Evolutionary conservation across 2,113 vertebrate genomes (phyloP).

Genomic region (Eptatretus burgeri): DNA sequence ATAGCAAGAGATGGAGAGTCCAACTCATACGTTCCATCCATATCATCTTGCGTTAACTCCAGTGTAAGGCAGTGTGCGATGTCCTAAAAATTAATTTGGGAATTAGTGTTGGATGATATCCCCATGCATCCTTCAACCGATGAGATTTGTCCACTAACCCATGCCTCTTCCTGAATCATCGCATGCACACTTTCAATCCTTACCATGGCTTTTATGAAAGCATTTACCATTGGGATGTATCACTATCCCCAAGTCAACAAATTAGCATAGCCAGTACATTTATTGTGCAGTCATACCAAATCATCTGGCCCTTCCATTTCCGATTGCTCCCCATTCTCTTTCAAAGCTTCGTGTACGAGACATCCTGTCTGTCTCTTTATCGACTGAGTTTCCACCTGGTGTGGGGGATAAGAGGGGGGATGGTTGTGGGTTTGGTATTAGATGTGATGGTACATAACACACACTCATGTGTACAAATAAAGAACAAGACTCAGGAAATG

Average conservation of each 20-base stretch:
- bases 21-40: background rate
- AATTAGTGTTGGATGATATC: no score
- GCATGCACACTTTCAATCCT: no score
- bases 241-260: no score
- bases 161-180: no score
- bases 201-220: no score
- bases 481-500: no score
- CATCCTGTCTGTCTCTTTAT: background rate
- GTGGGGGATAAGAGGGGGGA: background rate
- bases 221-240: no score
- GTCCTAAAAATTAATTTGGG: background rate
- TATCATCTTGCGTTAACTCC: constrained; percentile 5
- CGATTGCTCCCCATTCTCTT: background rate
- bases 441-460: background rate
- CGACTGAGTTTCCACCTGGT: background rate
- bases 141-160: no score
- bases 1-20: no score
- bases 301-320: constrained; percentile 3
- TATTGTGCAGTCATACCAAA: background rate
- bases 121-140: no score
- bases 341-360: background rate
- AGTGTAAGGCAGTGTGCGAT: background rate
- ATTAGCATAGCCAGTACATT: no score
- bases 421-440: background rate
- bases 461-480: background rate